These are phyloP conservation scores for Anthoscopus minutus DNA, from an alignment of 2,113 vertebrate species.

Conservation along the genomic window DNA sequence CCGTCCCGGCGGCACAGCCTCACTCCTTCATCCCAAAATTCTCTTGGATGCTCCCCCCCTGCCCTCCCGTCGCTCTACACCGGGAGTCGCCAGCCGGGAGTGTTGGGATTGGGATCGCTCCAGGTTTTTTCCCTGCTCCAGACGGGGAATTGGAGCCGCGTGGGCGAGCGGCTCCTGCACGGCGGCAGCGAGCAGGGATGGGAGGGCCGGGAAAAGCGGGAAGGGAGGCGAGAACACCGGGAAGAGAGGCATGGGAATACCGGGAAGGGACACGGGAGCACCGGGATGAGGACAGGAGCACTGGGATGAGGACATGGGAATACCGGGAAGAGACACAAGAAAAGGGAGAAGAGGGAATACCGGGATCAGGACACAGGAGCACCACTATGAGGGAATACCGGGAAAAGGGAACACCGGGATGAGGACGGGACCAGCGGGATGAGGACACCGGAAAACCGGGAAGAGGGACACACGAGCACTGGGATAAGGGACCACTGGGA, in stretches of 20 bases:
- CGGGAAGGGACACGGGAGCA: too few relatives aligned
- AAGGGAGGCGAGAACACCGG: too few relatives aligned
- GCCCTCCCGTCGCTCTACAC: neutral
- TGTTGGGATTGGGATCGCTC: neutral
- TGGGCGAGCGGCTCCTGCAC: neutral
- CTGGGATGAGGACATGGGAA: neutral
- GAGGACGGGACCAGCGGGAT: neutral
- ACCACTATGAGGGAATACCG: too few relatives aligned
- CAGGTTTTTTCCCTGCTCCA: neutral
- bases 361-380: too few relatives aligned
- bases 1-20: neutral
- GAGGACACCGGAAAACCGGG: neutral
- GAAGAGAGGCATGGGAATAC: too few relatives aligned
- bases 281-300: too few relatives aligned
- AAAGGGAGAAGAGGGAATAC: neutral
- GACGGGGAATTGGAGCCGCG: neutral
- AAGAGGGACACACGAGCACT: neutral
- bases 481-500: too few relatives aligned
- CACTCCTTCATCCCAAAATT: neutral
- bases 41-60: neutral
- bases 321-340: neutral
- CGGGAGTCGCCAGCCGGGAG: neutral
- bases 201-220: neutral
- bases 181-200: neutral
- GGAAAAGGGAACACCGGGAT: neutral